Base-by-base conservation (phyloP, 2,113 vertebrate species). In the Channa argus region DNA sequence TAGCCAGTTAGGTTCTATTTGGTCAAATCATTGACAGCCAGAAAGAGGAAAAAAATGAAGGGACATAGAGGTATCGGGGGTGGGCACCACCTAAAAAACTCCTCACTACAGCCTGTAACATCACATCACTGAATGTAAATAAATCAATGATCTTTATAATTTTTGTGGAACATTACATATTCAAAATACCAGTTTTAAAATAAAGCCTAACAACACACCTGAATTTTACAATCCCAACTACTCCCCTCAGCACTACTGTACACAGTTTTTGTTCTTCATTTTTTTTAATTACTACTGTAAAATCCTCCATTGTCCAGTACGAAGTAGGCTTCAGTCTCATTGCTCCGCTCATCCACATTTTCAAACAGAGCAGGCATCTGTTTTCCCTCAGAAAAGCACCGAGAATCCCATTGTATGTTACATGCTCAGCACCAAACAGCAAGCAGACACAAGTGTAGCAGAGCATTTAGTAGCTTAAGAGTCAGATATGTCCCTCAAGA, bases 11-110 rank as follows among this genome's bases (percentile, higher is more conserved):
- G 67, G 38, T 74, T 86, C 80, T 80, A 65, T 90, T 87, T 88
- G 72, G 82, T 82, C 71, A 74, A 67, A 84, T 84, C 73, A 60
- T 49, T 69, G 66, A 80, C 77, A 81, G 71, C 79, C 74, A 85
- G 84, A 85, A 53, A 64, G 61, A 38, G 54, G 55, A 51, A 13
- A 38, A 67, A 73, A 47, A 58, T 59, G 58, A 53, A 63, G 4
- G 34, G 14, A 36, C 10, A 9, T 45, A 11, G 7, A 65, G 44
- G 38, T 34, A 7, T 15, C 52, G 15, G 13, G n/a, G 53, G 37
- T n/a, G 24, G 24, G 24, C 1, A 24, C 24, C 24, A 24, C 24
- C 24, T 24, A 24, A 24, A 24, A 24, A 24, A 24, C 24, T 24
- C 24, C 24, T 24, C 24, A 24, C 24, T 24, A 24, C 24, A 24